Conservation (phyloP, 2,888 invertebrate species). For the Cerastoderma edule region DNA sequence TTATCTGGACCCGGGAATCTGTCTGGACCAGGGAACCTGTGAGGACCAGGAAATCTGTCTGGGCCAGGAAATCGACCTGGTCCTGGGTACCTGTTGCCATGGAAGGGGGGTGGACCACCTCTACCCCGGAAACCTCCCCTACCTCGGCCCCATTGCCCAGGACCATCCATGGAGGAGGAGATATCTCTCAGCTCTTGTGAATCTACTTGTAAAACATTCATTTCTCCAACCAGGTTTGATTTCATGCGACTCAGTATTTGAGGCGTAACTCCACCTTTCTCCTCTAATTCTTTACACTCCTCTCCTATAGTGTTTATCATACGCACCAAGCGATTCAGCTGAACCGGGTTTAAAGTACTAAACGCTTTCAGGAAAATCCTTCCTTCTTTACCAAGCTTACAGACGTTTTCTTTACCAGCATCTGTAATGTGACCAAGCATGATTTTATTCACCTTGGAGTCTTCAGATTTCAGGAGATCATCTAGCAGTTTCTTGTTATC, state of each 20-base stretch:
- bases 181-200: constrained; percentile 11
- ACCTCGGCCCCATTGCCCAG: constrained; percentile 5
- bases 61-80: neutral
- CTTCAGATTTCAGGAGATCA: constrained; percentile 41
- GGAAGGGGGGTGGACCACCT: constrained; percentile 29
- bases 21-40: too few species aligned
- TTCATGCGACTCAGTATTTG: constrained; percentile 47
- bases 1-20: constrained; percentile 15
- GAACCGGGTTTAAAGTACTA: constrained; percentile 51
- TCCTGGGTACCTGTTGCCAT: constrained; percentile 25
- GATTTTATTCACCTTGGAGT: constrained; percentile 54
- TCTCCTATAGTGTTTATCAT: constrained; percentile 52
- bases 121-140: constrained; percentile 16
- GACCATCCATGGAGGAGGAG: neutral
- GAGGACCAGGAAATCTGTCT: too few species aligned
- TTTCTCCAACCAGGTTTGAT: constrained; percentile 42
- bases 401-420: constrained; percentile 40
- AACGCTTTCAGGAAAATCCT: constrained; percentile 47
- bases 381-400: constrained; percentile 49
- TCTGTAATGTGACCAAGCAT: constrained; percentile 51
- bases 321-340: constrained; percentile 53
- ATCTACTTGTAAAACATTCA: constrained; percentile 33
- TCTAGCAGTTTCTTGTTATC: constrained; percentile 35
- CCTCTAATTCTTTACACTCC: constrained; percentile 44
- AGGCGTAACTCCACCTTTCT: constrained; percentile 39